Evolutionary conservation across 92 coral and sea anemone genomes (phyloP).

Genomic region (Blastomussa wellsi): DNA sequence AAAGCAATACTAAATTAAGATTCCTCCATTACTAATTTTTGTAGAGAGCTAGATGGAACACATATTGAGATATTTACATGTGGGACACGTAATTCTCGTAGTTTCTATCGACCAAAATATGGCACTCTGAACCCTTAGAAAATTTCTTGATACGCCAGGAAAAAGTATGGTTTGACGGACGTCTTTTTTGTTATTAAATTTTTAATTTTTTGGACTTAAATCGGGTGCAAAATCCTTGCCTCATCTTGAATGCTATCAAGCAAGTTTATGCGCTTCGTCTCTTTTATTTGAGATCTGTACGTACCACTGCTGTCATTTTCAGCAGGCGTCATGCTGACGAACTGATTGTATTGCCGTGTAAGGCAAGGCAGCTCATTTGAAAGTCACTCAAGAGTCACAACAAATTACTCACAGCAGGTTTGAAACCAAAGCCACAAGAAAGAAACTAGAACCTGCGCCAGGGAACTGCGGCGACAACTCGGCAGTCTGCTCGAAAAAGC

Average conservation of each 20-base stretch:
- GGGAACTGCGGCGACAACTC: background rate
- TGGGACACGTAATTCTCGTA: background rate
- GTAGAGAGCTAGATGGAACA: background rate
- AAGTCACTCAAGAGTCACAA: constrained; percentile 37
- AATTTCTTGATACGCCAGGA: background rate
- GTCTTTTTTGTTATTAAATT: too few species aligned
- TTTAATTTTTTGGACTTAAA: background rate
- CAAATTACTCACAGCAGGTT: constrained; percentile 48
- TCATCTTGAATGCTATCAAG: background rate
- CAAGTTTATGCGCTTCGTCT: background rate
- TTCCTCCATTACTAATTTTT: background rate
- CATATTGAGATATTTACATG: background rate
- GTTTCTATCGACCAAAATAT: background rate
- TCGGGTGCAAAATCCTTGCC: background rate
- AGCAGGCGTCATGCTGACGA: constrained; percentile 28
- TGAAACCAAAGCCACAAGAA: constrained; percentile 12
- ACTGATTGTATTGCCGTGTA: constrained; percentile 17
- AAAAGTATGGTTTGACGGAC: background rate
- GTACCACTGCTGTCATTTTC: constrained; percentile 23
- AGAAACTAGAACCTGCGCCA: background rate
- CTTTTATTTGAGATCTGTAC: background rate
- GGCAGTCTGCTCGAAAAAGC: background rate
- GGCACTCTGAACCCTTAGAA: background rate
- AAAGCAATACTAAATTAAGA: background rate
- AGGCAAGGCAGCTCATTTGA: constrained; percentile 22